phyloP scores from a whole-genome alignment of 1,140 invertebrate species.

The Dinoponera quadriceps region DNA sequence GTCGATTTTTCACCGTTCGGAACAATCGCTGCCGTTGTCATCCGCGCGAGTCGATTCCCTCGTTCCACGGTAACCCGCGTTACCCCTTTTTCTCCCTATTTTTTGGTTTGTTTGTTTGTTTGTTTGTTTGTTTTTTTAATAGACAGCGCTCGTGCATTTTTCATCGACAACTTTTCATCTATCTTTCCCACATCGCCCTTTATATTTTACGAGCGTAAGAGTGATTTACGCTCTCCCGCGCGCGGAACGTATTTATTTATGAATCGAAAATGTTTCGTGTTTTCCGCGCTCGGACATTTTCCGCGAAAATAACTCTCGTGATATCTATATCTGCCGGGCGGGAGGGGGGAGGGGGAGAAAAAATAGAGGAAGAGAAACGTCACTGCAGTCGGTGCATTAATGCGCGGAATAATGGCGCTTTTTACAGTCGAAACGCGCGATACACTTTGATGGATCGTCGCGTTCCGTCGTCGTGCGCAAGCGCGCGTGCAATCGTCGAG shows the following conservation, averaged over 20 bases:
- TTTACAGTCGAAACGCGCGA: background rate
- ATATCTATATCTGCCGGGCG: background rate
- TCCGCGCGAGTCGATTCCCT: conserved; percentile 31
- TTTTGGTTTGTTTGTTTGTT: background rate
- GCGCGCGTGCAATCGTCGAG: no score
- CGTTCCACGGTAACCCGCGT: conserved; percentile 8
- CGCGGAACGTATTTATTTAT: conserved; percentile 12
- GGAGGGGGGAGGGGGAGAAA: background rate
- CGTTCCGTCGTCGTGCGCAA: background rate
- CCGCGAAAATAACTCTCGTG: background rate
- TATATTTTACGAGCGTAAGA: conserved; percentile 32
- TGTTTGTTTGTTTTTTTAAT: conserved; percentile 3
- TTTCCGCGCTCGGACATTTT: conserved; percentile 1
- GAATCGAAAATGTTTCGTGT: background rate
- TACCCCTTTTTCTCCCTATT: background rate
- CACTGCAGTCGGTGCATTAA: background rate
- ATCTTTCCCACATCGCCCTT: conserved; percentile 10
- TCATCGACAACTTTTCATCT: conserved; percentile 51
- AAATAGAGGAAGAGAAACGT: no score
- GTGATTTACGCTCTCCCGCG: conserved; percentile 10
- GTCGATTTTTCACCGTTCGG: conserved; percentile 44
- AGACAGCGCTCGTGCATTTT: conserved; percentile 30
- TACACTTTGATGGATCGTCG: background rate
- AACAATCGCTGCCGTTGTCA: conserved; percentile 41
- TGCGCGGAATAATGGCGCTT: background rate